Base-by-base conservation (phyloP, 92 coral and sea anemone species). In the Zoanthus solanderi region DNA sequence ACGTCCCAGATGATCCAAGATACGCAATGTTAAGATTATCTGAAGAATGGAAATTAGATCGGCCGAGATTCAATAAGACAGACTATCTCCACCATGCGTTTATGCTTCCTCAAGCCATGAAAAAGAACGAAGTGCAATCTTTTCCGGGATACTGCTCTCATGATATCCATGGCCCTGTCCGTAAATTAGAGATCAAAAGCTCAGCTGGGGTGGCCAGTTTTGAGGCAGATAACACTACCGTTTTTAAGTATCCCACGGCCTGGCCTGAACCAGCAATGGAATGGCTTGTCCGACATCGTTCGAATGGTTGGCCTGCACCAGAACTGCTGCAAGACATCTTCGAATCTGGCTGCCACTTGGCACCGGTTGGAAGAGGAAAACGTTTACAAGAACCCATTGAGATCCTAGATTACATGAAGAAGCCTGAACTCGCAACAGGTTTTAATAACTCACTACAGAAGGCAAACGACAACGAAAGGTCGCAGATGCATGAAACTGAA, bases 251-350 rank as follows among this genome's bases (percentile, higher is more conserved):
- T 68, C 96, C 98, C 2, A 67, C 42, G 11, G 91, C 93, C 10
- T 95, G 98, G 96, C 98, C 96, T 42, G 96, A 89, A 68, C 85
- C 88, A 4, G 98, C 98, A 14, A 95, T 93, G 98, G 94, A 95
- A 29, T 95, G 96, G 98, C 48, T 95, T 87, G 77, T 89, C 48
- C 96, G 96, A 50, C 87, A 87, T 7, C 98, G 98, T 60, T 71
- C 83, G 45, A 90, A 86, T 58, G 88, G 91, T 47, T 94, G 98
- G 98, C 98, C 98, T 14, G 93, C 98, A 37, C 88, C 94, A 67
- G 94, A 88, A 13, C 87, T 94, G 16, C 89, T 94, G 11, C 92
- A 93, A 78, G 96, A 94, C 17, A 91, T 94, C 42, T 78, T 94
- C 61, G 98, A 94, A 31, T 50, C 87, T 45, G 90, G 96, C 75